phyloP scores from a whole-genome alignment of 2,113 vertebrate genomes.

The Dromaius novaehollandiae region DNA sequence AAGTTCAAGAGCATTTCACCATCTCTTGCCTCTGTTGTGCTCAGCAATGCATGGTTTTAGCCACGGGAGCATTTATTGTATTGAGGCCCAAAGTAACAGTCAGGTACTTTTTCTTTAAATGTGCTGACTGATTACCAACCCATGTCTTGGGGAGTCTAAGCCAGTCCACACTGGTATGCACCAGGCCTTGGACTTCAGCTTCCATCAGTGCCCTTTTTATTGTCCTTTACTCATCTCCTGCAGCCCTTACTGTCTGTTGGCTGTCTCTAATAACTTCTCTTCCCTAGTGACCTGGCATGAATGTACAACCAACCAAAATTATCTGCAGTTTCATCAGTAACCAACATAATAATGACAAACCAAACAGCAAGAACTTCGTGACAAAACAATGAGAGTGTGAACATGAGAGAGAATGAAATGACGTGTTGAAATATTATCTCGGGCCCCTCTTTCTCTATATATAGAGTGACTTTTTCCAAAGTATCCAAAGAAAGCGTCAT shows the following conservation, averaged over 20 bases:
- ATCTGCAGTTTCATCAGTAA: neutral
- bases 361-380: neutral
- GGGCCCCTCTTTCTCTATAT: neutral
- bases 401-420: neutral
- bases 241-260: neutral
- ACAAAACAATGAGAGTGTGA: neutral
- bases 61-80: neutral
- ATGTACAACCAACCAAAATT: neutral
- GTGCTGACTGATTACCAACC: neutral
- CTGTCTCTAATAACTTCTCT: neutral
- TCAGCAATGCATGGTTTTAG: neutral
- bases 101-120: neutral
- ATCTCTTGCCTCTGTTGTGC: neutral
- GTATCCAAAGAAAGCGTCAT: neutral
- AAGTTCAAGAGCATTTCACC: neutral
- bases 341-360: neutral
- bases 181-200: slow-evolving; percentile 16
- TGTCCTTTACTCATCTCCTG: neutral
- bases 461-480: neutral
- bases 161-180: neutral
- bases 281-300: neutral
- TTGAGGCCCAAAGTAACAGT: neutral
- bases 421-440: neutral
- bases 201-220: neutral
- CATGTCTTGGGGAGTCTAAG: neutral